phyloP scores from a whole-genome alignment of 2,888 invertebrate species.

The Nomada hirtipes region DNA sequence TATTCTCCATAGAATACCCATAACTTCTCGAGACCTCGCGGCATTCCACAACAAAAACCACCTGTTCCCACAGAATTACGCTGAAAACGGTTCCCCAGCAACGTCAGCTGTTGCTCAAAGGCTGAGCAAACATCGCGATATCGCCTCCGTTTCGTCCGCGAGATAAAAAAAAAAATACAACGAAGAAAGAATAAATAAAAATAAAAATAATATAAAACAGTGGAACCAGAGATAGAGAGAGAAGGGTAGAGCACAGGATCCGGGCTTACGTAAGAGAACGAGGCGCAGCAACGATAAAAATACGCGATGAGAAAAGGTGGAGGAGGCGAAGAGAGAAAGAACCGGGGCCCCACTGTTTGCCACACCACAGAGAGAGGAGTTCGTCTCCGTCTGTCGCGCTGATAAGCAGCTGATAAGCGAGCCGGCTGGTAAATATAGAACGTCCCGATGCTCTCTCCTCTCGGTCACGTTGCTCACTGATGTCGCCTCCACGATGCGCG shows the following conservation, averaged over 20 bases:
- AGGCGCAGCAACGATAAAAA: constrained; percentile 29
- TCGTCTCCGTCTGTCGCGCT: constrained; percentile 66
- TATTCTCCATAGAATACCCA: too few species aligned
- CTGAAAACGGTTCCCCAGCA: neutral
- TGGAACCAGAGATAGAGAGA: neutral
- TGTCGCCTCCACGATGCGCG: constrained; percentile 25
- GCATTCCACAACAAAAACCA: too few species aligned
- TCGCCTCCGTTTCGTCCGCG: neutral
- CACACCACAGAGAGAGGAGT: constrained; percentile 36
- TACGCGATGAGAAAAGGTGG: constrained; percentile 21
- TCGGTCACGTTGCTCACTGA: constrained; percentile 54
- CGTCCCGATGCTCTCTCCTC: constrained; percentile 57
- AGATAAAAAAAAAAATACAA: neutral
- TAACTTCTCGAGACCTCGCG: too few species aligned
- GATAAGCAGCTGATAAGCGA: constrained; percentile 76
- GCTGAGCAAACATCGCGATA: neutral
- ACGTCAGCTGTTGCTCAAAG: neutral
- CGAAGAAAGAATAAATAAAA: neutral
- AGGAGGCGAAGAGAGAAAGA: constrained; percentile 29
- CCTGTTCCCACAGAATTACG: too few species aligned
- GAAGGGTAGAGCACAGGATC: constrained; percentile 1
- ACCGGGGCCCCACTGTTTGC: constrained; percentile 41
- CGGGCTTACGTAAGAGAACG: constrained; percentile 42
- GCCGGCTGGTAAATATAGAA: constrained; percentile 72
- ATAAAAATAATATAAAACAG: neutral